Conservation (phyloP, 2,888 invertebrate species). For the Emmelina monodactyla region DNA sequence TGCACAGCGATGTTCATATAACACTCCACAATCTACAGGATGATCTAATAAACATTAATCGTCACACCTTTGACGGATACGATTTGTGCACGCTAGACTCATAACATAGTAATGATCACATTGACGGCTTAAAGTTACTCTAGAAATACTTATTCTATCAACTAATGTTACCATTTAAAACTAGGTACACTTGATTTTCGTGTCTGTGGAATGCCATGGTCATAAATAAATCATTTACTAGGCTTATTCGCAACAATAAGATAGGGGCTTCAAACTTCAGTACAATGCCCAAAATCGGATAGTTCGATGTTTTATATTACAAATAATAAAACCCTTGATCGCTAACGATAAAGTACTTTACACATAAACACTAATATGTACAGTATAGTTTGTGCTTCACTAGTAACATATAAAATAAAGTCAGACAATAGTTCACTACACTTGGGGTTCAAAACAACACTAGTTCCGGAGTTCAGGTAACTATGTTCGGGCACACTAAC, state of each 20-base stretch:
- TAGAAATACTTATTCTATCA: conserved; percentile 35
- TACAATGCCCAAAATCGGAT: conserved; percentile 52
- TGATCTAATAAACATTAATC: conserved; percentile 45
- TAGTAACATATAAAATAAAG: conserved; percentile 35
- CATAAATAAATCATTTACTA: conserved; percentile 46
- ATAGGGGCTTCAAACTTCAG: conserved; percentile 43
- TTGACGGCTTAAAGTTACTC: conserved; percentile 52
- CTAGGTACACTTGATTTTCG: conserved; percentile 49
- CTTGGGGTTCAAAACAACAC: conserved; percentile 27
- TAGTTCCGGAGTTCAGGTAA: conserved; percentile 35
- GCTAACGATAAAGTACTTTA: conserved; percentile 51
- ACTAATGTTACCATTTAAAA: conserved; percentile 35
- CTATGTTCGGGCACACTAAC: conserved; percentile 51
- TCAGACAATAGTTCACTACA: conserved; percentile 10
- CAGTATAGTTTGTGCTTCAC: conserved; percentile 59
- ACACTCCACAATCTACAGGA: conserved; percentile 53
- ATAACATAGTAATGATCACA: conserved; percentile 57
- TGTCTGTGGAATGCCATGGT: conserved; percentile 58
- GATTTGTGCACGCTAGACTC: conserved; percentile 60
- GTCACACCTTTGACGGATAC: conserved; percentile 32
- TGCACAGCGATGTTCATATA: conserved; percentile 49
- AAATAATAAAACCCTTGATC: conserved; percentile 31
- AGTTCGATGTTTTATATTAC: conserved; percentile 59
- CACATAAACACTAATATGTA: conserved; percentile 60
- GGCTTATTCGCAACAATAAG: conserved; percentile 21